Percentiles rank a stretch among this genome's conserved stretches.
Conservation (phyloP, 30 jellyfish, hydroid and myxozoan genomes). For the Chrysaora quinquecirrha region DNA sequence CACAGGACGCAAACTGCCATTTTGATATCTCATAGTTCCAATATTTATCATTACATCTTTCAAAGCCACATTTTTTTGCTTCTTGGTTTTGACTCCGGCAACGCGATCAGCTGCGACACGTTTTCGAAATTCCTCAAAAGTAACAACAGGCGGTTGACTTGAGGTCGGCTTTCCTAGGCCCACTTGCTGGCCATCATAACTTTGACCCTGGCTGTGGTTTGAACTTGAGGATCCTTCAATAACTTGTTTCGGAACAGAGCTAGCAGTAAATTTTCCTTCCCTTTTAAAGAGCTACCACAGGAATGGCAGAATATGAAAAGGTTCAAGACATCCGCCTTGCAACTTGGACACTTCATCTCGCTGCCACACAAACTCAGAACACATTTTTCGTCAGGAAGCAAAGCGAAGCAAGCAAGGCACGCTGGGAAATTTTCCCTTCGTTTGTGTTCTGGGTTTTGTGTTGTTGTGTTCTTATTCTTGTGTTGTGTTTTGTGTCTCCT, state of each 20-base stretch:
- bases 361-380: too few relatives aligned
- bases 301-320: neutral
- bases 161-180: neutral
- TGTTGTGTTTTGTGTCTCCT: neutral
- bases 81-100: neutral
- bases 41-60: neutral
- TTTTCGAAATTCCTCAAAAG: neutral
- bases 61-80: neutral
- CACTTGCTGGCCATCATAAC: neutral
- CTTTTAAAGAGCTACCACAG: neutral
- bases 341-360: neutral
- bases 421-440: constrained; percentile 8
- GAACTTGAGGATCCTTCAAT: neutral
- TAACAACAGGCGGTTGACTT: neutral
- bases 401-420: neutral
- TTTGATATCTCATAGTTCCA: neutral
- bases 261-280: too few relatives aligned
- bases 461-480: neutral
- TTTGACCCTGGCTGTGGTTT: neutral
- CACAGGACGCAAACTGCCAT: neutral
- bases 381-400: too few relatives aligned
- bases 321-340: neutral
- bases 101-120: neutral
- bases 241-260: neutral
- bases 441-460: constrained; percentile 11